A percentile compares a stretch with the other conserved stretches of the same genome.
phyloP scores from a whole-genome alignment of 2,888 invertebrate genomes.

The Operophtera brumata region DNA sequence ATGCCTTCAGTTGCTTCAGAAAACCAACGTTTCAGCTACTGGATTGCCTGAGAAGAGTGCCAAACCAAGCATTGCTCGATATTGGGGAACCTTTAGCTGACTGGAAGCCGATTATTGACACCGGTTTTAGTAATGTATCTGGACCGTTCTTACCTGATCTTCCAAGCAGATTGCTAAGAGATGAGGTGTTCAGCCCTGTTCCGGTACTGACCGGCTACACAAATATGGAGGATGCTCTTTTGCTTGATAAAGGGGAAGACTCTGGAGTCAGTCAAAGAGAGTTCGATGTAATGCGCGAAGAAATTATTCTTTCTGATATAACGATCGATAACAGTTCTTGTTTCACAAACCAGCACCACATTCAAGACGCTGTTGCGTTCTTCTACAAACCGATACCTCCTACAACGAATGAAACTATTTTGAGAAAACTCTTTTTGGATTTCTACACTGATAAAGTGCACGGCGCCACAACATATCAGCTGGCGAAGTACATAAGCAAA shows the following conservation, averaged over 20 bases:
- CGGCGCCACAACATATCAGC: conserved; percentile 84
- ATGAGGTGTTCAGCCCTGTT: conserved; percentile 83
- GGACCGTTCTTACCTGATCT: conserved; percentile 84
- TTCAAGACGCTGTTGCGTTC: conserved; percentile 87
- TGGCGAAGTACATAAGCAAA: conserved; percentile 84
- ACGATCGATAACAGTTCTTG: conserved; percentile 79
- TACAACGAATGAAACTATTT: conserved; percentile 80
- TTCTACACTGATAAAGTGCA: conserved; percentile 88
- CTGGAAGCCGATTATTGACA: conserved; percentile 91
- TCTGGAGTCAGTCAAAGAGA: conserved; percentile 81
- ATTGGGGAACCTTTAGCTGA: conserved; percentile 80
- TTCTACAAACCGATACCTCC: conserved; percentile 87
- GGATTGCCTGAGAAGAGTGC: conserved; percentile 84
- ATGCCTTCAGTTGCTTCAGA: conserved; percentile 84
- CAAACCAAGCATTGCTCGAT: conserved; percentile 81
- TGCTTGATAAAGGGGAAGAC: conserved; percentile 80
- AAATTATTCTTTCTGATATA: conserved; percentile 83
- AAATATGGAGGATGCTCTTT: conserved; percentile 89
- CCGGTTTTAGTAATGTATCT: conserved; percentile 83
- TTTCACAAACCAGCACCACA: conserved; percentile 83
- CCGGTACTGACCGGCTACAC: conserved; percentile 89
- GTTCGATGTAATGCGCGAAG: conserved; percentile 83
- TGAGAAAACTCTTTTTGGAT: conserved; percentile 84
- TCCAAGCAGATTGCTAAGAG: conserved; percentile 82
- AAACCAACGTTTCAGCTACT: conserved; percentile 84